Percentiles rank a stretch among this genome's conserved stretches.
These are phyloP conservation scores for Diarsia dahlii DNA, from an alignment of 2,888 invertebrate species.

Conservation along the genomic window DNA sequence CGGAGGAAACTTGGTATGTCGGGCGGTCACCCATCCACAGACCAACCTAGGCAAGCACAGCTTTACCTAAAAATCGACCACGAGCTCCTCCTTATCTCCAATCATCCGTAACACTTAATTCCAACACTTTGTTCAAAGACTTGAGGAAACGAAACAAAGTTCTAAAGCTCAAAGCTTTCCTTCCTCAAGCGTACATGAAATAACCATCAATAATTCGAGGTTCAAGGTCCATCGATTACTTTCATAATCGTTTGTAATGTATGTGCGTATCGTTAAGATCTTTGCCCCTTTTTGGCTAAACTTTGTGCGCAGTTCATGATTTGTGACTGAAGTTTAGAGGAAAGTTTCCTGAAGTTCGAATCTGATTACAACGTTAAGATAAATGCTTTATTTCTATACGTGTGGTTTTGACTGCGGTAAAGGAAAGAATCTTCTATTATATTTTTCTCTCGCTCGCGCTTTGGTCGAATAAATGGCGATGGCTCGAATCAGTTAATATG, in stretches of 20 bases:
- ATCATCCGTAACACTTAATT: not conserved
- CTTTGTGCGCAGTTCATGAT: slow-evolving; percentile 45
- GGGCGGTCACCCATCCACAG: too few relatives aligned
- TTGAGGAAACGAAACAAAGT: not conserved
- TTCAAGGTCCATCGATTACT: slow-evolving; percentile 52
- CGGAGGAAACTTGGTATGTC: too few relatives aligned
- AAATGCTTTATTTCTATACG: slow-evolving; percentile 50
- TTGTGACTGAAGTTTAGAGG: slow-evolving; percentile 45
- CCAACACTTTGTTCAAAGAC: not conserved
- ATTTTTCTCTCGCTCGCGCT: too few relatives aligned
- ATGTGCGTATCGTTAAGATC: slow-evolving; percentile 48
- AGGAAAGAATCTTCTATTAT: not conserved
- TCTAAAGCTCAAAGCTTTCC: not conserved
- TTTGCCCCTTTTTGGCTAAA: slow-evolving; percentile 36
- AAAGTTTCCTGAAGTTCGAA: slow-evolving; percentile 49
- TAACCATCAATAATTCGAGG: slow-evolving; percentile 36
- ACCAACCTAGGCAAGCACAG: too few relatives aligned
- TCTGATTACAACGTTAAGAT: slow-evolving; percentile 48
- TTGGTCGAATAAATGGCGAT: too few relatives aligned
- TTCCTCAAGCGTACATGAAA: slow-evolving; percentile 2
- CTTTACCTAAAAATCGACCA: not conserved
- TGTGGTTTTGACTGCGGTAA: slow-evolving; percentile 30
- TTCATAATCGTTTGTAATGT: slow-evolving; percentile 45
- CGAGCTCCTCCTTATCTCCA: not conserved
- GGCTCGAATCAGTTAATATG: too few relatives aligned